Evolutionary conservation across 1,140 invertebrate genomes (phyloP).

Genomic region (Limonius californicus): DNA sequence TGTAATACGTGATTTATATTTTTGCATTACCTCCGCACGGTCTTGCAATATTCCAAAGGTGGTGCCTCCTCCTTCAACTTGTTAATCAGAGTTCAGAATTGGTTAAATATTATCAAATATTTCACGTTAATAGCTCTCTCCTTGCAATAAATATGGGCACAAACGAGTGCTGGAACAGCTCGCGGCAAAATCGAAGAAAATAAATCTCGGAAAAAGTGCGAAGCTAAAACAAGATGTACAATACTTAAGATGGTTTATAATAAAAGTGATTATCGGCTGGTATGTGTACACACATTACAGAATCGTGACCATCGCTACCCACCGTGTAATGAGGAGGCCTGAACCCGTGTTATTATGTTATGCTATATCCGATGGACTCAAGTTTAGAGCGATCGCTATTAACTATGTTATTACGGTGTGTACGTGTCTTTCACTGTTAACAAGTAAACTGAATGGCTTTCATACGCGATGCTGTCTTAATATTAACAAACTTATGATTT

Average conservation of each 20-base stretch:
- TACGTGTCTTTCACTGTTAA: too few relatives aligned
- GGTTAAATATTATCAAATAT: conserved; percentile 13
- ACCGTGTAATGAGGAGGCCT: conserved; percentile 47
- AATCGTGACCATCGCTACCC: conserved; percentile 46
- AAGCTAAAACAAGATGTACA: conserved; percentile 45
- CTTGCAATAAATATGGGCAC: conserved; percentile 6
- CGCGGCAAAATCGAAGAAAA: conserved; percentile 14
- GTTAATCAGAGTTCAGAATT: not conserved
- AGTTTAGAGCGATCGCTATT: conserved; percentile 13
- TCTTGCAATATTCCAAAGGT: not conserved
- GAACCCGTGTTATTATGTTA: conserved; percentile 31
- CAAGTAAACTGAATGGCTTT: too few relatives aligned
- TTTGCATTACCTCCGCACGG: too few relatives aligned
- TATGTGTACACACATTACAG: conserved; percentile 48
- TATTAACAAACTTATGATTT: too few relatives aligned
- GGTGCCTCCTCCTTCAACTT: not conserved
- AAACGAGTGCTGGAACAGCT: conserved; percentile 2
- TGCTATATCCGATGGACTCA: conserved; percentile 21
- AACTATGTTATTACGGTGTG: not conserved
- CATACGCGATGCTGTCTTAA: too few relatives aligned
- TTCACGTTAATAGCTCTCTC: conserved; percentile 7
- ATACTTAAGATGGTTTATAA: conserved; percentile 43
- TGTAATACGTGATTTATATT: too few relatives aligned
- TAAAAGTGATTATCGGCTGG: conserved; percentile 47
- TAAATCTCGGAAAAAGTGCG: conserved; percentile 37